These are phyloP conservation scores for Phylloscopus trochilus DNA, from an alignment of 2,113 vertebrate genomes.

Conservation along the genomic window DNA sequence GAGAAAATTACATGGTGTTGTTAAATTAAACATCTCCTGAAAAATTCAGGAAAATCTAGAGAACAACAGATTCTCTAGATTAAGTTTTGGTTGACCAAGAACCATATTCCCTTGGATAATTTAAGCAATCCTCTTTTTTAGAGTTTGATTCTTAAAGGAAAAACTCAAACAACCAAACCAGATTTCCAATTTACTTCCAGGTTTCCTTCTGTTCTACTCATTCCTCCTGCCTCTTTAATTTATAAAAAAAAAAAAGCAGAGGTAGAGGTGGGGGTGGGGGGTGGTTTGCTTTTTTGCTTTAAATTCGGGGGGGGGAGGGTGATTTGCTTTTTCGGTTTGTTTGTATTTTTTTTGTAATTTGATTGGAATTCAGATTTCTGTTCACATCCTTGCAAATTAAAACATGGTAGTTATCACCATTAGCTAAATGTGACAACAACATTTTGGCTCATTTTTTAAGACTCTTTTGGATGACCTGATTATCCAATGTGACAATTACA, in stretches of 20 bases:
- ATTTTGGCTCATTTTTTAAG: background rate
- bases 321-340: background rate
- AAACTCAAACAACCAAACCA: background rate
- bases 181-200: background rate
- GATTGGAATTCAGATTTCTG: background rate
- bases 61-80: background rate
- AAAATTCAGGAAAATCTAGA: background rate
- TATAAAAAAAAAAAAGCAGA: too few species aligned
- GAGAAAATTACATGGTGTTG: background rate
- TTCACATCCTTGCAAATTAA: background rate
- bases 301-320: fast-evolving
- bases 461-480: background rate
- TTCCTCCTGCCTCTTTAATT: background rate
- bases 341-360: background rate
- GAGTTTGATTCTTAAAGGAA: background rate
- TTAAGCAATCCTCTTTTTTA: background rate
- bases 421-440: background rate
- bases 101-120: fast-evolving
- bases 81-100: background rate
- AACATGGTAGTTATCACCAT: background rate
- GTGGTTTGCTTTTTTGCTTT: too few species aligned
- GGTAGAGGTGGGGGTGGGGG: too few species aligned
- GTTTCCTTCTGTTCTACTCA: background rate
- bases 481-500: background rate
- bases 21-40: background rate